These are phyloP conservation scores for Neuroterus valhalla DNA, from an alignment of 1,140 invertebrate genomes.

Conservation along the genomic window DNA sequence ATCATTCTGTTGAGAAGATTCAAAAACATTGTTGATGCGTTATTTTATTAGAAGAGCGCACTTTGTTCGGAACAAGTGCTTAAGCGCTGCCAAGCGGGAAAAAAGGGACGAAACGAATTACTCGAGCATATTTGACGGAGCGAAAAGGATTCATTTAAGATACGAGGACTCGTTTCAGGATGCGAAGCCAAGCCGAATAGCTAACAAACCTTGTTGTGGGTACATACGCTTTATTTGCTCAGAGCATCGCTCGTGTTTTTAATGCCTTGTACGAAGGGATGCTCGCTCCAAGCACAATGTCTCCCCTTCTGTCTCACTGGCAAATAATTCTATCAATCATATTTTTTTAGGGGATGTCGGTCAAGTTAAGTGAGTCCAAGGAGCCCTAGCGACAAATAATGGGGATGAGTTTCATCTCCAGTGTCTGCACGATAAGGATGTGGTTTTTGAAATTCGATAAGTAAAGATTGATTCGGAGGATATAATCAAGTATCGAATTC, in stretches of 20 bases:
- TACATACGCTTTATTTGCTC: slow-evolving; percentile 57
- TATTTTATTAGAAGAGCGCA: neutral
- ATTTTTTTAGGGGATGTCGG: slow-evolving; percentile 57
- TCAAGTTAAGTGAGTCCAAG: slow-evolving; percentile 53
- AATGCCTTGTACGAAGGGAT: slow-evolving; percentile 51
- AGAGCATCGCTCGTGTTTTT: slow-evolving; percentile 55
- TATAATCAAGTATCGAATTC: too few species aligned
- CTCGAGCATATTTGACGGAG: slow-evolving; percentile 40
- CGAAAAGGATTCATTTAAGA: slow-evolving; percentile 48
- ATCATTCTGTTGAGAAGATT: neutral
- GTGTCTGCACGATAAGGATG: too few species aligned
- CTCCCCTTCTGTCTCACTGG: slow-evolving; percentile 42
- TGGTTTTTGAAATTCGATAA: too few species aligned
- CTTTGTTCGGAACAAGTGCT: neutral
- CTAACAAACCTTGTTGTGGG: slow-evolving; percentile 59
- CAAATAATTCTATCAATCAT: slow-evolving; percentile 62
- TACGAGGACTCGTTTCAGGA: slow-evolving; percentile 50
- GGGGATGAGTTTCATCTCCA: neutral
- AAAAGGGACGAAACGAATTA: slow-evolving; percentile 30
- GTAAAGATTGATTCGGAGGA: too few species aligned
- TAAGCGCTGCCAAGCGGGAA: neutral
- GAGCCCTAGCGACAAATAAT: slow-evolving; percentile 28
- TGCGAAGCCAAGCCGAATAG: slow-evolving; percentile 56
- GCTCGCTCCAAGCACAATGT: slow-evolving; percentile 38
- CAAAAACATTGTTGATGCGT: neutral